Conservation (phyloP, 2,797 vertebrate genomes). For the Labroides dimidiatus region DNA sequence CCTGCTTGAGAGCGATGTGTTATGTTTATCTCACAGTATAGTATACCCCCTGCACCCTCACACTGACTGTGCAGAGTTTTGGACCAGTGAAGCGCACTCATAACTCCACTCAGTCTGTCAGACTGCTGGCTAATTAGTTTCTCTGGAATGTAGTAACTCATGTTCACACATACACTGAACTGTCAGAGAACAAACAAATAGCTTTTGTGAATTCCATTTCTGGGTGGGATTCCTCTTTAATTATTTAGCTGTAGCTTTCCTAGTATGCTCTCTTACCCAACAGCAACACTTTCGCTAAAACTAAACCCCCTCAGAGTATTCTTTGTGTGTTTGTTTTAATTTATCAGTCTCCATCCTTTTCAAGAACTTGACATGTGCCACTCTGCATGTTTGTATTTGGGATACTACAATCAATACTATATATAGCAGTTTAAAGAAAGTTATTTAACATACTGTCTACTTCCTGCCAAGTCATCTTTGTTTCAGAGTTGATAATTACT, state of each 20-base stretch:
- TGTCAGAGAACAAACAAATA: slow-evolving; percentile 58
- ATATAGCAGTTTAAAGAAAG: too few relatives aligned
- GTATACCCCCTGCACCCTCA: slow-evolving; percentile 14
- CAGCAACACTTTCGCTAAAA: slow-evolving; percentile 20
- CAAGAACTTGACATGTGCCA: not conserved
- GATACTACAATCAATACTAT: not conserved
- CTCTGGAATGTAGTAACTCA: slow-evolving; percentile 58
- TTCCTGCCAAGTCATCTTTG: too few relatives aligned
- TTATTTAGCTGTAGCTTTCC: slow-evolving; percentile 59
- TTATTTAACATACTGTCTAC: too few relatives aligned
- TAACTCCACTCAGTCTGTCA: slow-evolving; percentile 56
- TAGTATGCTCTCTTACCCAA: slow-evolving; percentile 29
- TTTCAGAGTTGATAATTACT: too few relatives aligned
- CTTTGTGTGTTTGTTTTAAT: too few relatives aligned
- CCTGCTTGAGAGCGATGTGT: slow-evolving; percentile 5
- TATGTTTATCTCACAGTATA: slow-evolving; percentile 30
- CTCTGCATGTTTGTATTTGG: too few relatives aligned
- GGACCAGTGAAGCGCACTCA: slow-evolving; percentile 39
- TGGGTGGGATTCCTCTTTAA: slow-evolving; percentile 59
- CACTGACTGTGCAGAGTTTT: slow-evolving; percentile 45
- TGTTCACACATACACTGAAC: slow-evolving; percentile 55
- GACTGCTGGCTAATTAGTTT: slow-evolving; percentile 65
- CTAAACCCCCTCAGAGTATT: slow-evolving; percentile 16
- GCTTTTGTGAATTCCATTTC: slow-evolving; percentile 56
- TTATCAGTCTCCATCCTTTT: not conserved